These are phyloP conservation scores for Zeugodacus cucurbitae DNA, from an alignment of 1,140 invertebrate genomes.

Conservation along the genomic window DNA sequence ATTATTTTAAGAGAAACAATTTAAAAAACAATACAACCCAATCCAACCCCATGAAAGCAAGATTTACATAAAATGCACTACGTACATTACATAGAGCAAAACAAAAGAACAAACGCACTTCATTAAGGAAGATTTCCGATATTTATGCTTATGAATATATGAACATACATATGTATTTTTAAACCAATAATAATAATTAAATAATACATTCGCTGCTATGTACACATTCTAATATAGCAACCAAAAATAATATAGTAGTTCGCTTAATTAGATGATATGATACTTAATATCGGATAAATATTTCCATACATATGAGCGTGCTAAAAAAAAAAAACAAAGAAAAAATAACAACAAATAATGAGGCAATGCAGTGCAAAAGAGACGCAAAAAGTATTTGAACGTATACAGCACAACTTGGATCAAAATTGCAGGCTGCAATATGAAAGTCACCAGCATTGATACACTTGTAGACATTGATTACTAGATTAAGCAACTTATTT, in stretches of 20 bases:
- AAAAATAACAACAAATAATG: neutral
- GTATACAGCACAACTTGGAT: neutral
- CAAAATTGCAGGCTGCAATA: neutral
- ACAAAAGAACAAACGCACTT: slow-evolving; percentile 17
- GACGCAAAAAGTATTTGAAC: neutral
- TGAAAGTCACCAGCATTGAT: neutral
- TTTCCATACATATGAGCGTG: neutral
- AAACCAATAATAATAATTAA: neutral
- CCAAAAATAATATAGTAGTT: neutral
- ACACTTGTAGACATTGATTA: neutral
- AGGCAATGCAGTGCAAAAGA: neutral
- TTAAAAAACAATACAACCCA: slow-evolving; percentile 1
- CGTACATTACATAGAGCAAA: slow-evolving; percentile 30
- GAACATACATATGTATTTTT: neutral
- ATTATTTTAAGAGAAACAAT: slow-evolving; percentile 38
- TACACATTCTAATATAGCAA: slow-evolving; percentile 8
- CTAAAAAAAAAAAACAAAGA: neutral
- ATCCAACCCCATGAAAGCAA: slow-evolving; percentile 9
- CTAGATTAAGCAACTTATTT: neutral
- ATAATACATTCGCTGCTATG: neutral
- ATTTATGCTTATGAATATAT: neutral
- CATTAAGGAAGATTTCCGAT: neutral
- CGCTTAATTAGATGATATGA: neutral
- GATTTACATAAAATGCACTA: slow-evolving; percentile 25
- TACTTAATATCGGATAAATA: slow-evolving; percentile 15